Base-by-base conservation (phyloP, 2,888 invertebrate genomes). In the Bedellia somnulentella region DNA sequence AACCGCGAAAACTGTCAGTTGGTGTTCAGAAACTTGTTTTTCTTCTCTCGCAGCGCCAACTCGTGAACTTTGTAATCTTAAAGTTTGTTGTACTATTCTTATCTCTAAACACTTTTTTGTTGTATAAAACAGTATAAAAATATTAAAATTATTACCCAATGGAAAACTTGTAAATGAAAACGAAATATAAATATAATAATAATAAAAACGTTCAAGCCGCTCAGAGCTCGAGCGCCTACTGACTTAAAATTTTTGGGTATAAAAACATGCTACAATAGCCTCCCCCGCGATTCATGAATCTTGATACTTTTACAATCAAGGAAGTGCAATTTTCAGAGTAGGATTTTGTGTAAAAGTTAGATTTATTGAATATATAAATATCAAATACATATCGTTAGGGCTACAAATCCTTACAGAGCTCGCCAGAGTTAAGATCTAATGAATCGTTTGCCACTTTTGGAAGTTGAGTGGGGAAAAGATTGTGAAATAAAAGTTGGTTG, bases 191-290 rank as follows among this genome's bases (percentile, higher is more conserved):
- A 73, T 75, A 73, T 75, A 71, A 66, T 71, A 70, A 64, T 67
- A 70, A 68, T 75, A 75, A 67, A 68, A 71, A 61, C 75, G 75
- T 75, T 60, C 66, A 59, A 64, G 70, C 70, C 55, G 68, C 63
- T 61, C 75, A 48, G 75, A 64, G 75, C 71, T 57, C 70, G 71
- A 71, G 75, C 73, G 75, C 71, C 75, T 73, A 75, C 75, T 75
- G 75, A 73, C 70, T 75, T 75, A 71, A 75, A 75, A 75, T 75
- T 75, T 75, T 75, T 75, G 73, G 75, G 75, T 62, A 75, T 75
- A 75, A 75, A 75, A 75, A 75, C 75, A 75, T 68, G 73, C 73
- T 75, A 75, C 75, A 73, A 75, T 75, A 62, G 73, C 67, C 71
- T 64, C 57, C 64, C 52, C 37, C 34, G 40, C 60, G 71, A 55